These are phyloP conservation scores for Cyanoderma ruficeps DNA, from an alignment of 2,113 vertebrate species.

Conservation along the genomic window DNA sequence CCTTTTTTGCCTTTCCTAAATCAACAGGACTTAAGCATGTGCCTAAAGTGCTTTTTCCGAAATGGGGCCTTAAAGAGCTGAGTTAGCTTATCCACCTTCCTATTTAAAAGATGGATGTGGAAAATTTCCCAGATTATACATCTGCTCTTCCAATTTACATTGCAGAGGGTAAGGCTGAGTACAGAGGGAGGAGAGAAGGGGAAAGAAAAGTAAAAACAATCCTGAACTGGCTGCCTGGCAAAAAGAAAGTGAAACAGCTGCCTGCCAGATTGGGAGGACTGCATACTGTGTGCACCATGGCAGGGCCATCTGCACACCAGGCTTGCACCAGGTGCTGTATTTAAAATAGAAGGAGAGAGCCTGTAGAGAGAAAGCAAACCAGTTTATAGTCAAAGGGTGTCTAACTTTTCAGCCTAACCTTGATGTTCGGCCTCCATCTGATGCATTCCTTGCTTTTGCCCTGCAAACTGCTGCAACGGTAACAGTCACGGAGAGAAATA, in stretches of 20 bases:
- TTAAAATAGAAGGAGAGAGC: not conserved
- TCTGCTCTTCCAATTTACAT: slow-evolving; percentile 65
- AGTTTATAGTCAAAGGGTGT: not conserved
- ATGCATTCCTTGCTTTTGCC: not conserved
- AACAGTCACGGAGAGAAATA: not conserved
- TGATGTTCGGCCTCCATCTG: not conserved
- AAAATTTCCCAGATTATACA: slow-evolving; percentile 68
- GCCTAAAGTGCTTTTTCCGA: slow-evolving; percentile 61
- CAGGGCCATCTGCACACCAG: slow-evolving; percentile 32
- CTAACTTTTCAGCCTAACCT: not conserved
- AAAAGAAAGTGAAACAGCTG: slow-evolving; percentile 55
- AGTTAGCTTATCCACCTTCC: slow-evolving; percentile 61
- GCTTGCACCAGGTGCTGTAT: slow-evolving; percentile 34
- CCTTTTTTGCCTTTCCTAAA: slow-evolving; percentile 61
- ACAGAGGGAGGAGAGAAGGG: slow-evolving; percentile 28
- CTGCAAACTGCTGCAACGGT: accelerated
- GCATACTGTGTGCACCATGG: not conserved
- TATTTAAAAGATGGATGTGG: slow-evolving; percentile 63
- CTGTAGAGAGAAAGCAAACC: not conserved
- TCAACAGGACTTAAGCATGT: slow-evolving; percentile 63
- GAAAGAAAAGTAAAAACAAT: slow-evolving; percentile 34
- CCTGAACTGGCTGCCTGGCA: slow-evolving; percentile 31
- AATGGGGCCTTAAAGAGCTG: slow-evolving; percentile 41
- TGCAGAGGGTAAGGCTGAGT: not conserved
- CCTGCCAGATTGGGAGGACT: slow-evolving; percentile 15